Conservation (phyloP, 1,140 invertebrate species). For the Muscidifurax raptorellus region DNA sequence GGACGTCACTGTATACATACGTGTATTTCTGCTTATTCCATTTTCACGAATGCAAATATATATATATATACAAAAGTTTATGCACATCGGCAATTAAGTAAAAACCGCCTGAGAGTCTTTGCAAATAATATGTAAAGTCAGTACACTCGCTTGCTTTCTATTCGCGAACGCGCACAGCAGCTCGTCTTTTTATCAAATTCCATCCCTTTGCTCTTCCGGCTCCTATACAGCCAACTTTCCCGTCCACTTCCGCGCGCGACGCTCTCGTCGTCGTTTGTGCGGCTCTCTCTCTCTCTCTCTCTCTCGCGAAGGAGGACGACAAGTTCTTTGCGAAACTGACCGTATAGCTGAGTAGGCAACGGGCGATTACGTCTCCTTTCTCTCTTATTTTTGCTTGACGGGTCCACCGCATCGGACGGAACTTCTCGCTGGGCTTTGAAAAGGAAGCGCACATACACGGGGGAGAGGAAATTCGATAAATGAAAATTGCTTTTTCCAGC, state of each 20-base stretch:
- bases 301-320: constrained; percentile 53
- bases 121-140: not conserved
- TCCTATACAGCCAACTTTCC: constrained; percentile 7
- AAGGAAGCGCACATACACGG: constrained; percentile 53
- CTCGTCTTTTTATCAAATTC: constrained; percentile 15
- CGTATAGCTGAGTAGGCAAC: constrained; percentile 63
- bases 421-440: constrained; percentile 46
- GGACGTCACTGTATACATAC: no score
- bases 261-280: constrained; percentile 9
- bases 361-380: constrained; percentile 59
- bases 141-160: not conserved
- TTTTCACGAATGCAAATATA: no score
- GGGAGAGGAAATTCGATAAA: constrained; percentile 43
- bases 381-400: constrained; percentile 51
- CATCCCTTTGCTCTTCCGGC: not conserved
- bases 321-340: constrained; percentile 63
- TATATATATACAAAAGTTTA: no score
- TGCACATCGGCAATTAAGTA: no score
- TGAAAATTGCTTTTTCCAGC: constrained; percentile 16
- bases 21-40: no score
- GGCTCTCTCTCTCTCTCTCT: no score
- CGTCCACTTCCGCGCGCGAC: not conserved
- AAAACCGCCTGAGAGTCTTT: not conserved
- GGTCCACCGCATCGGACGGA: constrained; percentile 53
- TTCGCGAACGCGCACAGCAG: no score